Evolutionary conservation across 53 echinoderm and acorn worm species (phyloP).

Genomic region (Echinometra lucunter): DNA sequence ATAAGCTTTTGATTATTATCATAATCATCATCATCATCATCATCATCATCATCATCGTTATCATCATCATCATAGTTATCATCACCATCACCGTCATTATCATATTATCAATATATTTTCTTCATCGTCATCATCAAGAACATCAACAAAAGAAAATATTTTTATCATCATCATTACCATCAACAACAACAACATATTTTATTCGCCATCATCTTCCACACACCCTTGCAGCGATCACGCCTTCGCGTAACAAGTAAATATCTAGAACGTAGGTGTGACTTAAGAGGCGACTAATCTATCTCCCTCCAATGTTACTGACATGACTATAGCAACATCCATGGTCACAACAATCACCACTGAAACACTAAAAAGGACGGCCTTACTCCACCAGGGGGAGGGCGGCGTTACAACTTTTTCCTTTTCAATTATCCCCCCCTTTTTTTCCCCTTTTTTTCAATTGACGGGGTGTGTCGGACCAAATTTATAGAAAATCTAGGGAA

Average conservation of each 20-base stretch:
- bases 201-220: neutral
- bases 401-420: neutral
- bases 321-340: neutral
- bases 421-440: too few species aligned
- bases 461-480: neutral
- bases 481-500: too few species aligned
- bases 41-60: neutral
- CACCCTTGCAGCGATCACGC: neutral
- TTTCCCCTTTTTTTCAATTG: too few species aligned
- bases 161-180: neutral
- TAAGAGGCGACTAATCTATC: neutral
- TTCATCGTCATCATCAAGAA: neutral
- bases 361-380: neutral
- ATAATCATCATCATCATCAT: neutral
- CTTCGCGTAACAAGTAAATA: neutral
- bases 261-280: neutral
- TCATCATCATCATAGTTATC: neutral
- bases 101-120: neutral
- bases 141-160: neutral
- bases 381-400: neutral
- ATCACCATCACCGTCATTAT: neutral
- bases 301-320: neutral
- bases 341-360: neutral
- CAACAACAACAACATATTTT: neutral
- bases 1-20: neutral